Conservation (phyloP, 2,888 invertebrate genomes). For the Hemicrepidius hirtus region DNA sequence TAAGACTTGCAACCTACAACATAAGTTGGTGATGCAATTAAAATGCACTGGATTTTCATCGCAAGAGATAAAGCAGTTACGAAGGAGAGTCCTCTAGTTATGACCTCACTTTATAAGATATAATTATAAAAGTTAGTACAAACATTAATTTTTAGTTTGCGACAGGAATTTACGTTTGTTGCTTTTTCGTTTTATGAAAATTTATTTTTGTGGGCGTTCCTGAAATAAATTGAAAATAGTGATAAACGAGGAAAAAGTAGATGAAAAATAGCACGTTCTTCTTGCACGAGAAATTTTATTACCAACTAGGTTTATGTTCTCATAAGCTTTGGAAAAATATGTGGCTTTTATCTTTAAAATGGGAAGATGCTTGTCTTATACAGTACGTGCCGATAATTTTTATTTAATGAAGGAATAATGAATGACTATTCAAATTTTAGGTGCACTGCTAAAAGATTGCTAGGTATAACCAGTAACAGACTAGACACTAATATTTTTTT, state of each 20-base stretch:
- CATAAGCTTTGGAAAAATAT: slow-evolving; percentile 23
- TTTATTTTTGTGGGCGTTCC: neutral
- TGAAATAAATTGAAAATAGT: slow-evolving; percentile 31
- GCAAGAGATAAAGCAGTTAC: neutral
- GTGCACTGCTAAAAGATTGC: too few species aligned
- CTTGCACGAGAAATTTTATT: slow-evolving; percentile 25
- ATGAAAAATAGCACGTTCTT: neutral
- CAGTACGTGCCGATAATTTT: too few species aligned
- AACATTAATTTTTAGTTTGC: neutral
- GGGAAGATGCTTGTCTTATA: neutral
- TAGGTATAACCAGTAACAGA: too few species aligned
- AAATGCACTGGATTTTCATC: slow-evolving; percentile 2
- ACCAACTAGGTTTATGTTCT: slow-evolving; percentile 27
- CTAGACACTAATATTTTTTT: too few species aligned
- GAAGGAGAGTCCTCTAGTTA: neutral
- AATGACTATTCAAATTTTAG: too few species aligned
- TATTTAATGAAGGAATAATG: too few species aligned
- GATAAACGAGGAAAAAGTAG: neutral
- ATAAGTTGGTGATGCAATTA: slow-evolving; percentile 32
- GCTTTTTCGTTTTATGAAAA: neutral
- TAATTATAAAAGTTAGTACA: slow-evolving; percentile 4
- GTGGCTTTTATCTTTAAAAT: slow-evolving; percentile 18
- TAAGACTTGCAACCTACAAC: slow-evolving; percentile 25
- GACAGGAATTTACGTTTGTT: neutral
- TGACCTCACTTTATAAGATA: slow-evolving; percentile 6